These are phyloP conservation scores for Myrmophylax atrothorax DNA, from an alignment of 2,113 vertebrate genomes.

Conservation along the genomic window DNA sequence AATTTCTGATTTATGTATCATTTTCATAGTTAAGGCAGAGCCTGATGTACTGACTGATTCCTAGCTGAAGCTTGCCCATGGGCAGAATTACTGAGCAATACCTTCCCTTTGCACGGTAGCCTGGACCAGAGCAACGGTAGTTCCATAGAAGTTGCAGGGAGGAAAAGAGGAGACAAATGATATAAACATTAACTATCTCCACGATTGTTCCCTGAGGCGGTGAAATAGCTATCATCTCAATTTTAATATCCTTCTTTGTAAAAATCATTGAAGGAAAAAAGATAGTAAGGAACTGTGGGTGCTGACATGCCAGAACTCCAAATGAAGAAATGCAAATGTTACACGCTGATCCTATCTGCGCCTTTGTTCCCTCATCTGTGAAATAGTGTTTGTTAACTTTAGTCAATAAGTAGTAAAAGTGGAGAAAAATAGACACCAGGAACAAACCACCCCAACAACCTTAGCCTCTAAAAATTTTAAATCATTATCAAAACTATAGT, in stretches of 20 bases:
- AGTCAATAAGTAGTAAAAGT: not conserved
- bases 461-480: not conserved
- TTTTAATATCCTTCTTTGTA: slow-evolving; percentile 21
- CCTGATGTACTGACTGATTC: not conserved
- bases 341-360: slow-evolving; percentile 17
- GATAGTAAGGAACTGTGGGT: not conserved
- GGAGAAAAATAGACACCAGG: not conserved
- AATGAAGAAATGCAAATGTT: slow-evolving; percentile 29
- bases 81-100: not conserved
- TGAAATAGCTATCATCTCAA: slow-evolving; percentile 7
- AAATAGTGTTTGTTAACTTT: slow-evolving; percentile 1
- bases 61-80: not conserved
- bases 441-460: not conserved
- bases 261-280: slow-evolving; percentile 42
- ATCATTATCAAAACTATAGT: not conserved
- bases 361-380: slow-evolving; percentile 54
- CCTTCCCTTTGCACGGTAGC: not conserved
- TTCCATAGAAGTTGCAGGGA: not conserved
- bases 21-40: not conserved
- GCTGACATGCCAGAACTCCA: not conserved
- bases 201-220: not conserved
- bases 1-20: not conserved
- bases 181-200: slow-evolving; percentile 28
- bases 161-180: not conserved
- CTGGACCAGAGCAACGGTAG: not conserved